Percentiles rank a stretch among this genome's conserved stretches.
Evolutionary conservation across 1,140 invertebrate genomes (phyloP).

Genomic region (Eupristina koningsbergeri): DNA sequence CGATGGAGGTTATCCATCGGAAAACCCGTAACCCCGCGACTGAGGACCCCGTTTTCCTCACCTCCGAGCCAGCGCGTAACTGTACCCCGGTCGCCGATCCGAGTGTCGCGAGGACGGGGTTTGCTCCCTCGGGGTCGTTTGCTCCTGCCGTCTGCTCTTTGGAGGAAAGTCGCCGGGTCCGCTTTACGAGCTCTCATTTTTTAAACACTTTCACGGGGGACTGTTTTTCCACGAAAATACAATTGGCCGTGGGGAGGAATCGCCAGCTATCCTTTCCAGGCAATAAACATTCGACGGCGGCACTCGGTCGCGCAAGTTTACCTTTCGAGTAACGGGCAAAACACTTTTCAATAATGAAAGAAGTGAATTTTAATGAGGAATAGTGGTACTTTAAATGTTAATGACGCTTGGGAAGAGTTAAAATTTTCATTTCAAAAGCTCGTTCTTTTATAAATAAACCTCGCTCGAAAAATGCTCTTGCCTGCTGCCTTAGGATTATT

Average conservation of each 20-base stretch:
- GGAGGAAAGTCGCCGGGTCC: background rate
- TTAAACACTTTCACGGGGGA: background rate
- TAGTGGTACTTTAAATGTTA: background rate
- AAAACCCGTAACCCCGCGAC: constrained; percentile 8
- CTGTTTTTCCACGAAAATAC: background rate
- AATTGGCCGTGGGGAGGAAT: background rate
- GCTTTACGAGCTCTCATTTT: background rate
- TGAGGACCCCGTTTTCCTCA: background rate
- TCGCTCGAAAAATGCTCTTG: background rate
- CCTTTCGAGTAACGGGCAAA: background rate
- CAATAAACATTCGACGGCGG: no score
- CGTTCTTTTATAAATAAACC: background rate
- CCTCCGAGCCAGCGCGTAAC: background rate
- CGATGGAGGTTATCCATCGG: constrained; percentile 17
- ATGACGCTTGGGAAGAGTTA: background rate
- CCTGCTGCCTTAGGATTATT: background rate
- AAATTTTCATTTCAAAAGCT: background rate
- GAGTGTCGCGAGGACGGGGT: background rate
- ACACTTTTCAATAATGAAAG: background rate
- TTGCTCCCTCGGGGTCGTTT: background rate
- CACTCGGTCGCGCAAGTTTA: background rate
- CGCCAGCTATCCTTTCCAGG: background rate
- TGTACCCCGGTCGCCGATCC: background rate
- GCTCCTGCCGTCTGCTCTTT: background rate
- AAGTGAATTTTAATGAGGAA: background rate